Evolutionary conservation across 2,797 vertebrate species (phyloP), one percentile per base, ranked within the genome.

Genomic region (Lophius americanus): DNA sequence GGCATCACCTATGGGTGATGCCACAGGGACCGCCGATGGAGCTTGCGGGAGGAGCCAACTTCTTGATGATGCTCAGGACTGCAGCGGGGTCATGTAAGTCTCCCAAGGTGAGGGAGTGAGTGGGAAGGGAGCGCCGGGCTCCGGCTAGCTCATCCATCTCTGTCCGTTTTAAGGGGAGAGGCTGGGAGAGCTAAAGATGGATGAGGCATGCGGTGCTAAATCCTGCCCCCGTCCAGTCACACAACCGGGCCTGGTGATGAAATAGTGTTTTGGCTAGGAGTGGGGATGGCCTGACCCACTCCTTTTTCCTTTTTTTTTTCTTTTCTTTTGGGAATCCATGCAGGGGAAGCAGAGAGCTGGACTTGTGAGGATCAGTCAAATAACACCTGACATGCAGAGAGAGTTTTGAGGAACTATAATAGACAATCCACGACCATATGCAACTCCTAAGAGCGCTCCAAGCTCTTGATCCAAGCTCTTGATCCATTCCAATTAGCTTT

Each of bases 151-250:
- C 85, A 91, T 92, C 75, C 68, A 70, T 92, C 88, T 88, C 84
- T 90, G 82, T 88, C 88, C 74, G 58, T 65, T 86, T 90, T 81
- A 85, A 57, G 54, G 70, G 78, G 86, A 86, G 80, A 84, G 64
- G 72, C 71, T 65, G 70, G 63, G 71, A 85, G 72, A 64, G 64
- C 78, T 81, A 75, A 85, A 90, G 88, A 92, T 88, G 82, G 85
- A 92, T 90, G 87, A 91, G 79, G 77, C 76, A 70, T 61, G 75
- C 78, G 61, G 75, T 38, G 58, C 60, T 91, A 87, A 91, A 89
- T 90, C 85, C 81, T 84, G 72, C 72, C 78, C 23, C 81, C 61
- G 83, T 87, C 79, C 78, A 73, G 77, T 82, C 82, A 60, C 79
- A 81, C 60, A 77, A 81, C 62, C 53, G 7, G 57, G 64, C 81